Base-by-base conservation (phyloP, 2,797 vertebrate species). In the Champsocephalus gunnari region DNA sequence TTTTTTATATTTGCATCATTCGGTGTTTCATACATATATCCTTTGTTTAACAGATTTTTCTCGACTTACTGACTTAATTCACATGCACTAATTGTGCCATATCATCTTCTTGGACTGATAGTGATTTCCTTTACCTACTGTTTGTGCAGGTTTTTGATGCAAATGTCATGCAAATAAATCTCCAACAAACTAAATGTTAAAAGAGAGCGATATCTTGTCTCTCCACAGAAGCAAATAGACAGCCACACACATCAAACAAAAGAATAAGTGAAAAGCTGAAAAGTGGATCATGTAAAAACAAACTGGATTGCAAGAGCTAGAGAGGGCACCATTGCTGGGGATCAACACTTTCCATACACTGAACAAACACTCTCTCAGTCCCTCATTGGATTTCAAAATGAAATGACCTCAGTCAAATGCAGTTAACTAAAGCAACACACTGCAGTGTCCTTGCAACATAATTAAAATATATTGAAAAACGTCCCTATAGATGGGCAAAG, bases 251-350 rank as follows among this genome's bases (percentile, higher is more conserved):
- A 49, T 68, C 74, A 64, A 55, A 71, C 24, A 50, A 48, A 73
- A 57, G 12, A 72, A 41, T 38, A 41, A 24, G 48, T 32, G 21
- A 49, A 38, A 28, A 57, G n/a, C 5, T 14, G 11, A 34, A 24
- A 66, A 56, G 63, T 45, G 63, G 50, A 74, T 17, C 4, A 10
- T 38, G 14, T 66, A 50, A 66, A 80, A 72, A 67, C 48, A 76
- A 56, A 71, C 56, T 24, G 14, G 41, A 45, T 12, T 64, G 17
- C 57, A 12, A n/a, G 17, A 67, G 11, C 62, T n/a, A 14, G 56
- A 67, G 17, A 57, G 44, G 44, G 21, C 9, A 41, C 7, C 19
- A 54, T 5, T 16, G 48, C 21, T 4, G 21, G 47, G 57, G 32
- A 62, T 53, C 54, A 47, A 49, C 41, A 63, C 6, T 12, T n/a